Evolutionary conservation across 2,888 invertebrate genomes (phyloP).

Genomic region (Leptarthrus brevirostris): DNA sequence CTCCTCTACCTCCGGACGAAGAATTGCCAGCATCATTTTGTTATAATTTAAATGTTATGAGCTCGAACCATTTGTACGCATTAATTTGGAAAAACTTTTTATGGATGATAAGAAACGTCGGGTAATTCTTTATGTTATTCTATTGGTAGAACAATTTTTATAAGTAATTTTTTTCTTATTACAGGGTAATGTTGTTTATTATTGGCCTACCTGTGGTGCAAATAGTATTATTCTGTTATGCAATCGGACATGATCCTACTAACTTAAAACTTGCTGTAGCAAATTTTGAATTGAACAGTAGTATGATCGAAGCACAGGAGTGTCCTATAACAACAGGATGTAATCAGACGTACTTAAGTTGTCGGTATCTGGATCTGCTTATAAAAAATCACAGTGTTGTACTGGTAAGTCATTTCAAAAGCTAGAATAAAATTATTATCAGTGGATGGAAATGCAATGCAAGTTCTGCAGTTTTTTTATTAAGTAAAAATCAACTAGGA

Average conservation of each 20-base stretch:
- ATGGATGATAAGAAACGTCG: slow-evolving; percentile 86
- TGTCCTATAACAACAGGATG: slow-evolving; percentile 71
- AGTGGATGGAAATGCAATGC: no score
- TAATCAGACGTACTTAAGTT: slow-evolving; percentile 77
- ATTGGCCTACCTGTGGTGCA: slow-evolving; percentile 87
- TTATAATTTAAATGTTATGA: slow-evolving; percentile 75
- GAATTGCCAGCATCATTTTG: slow-evolving; percentile 70
- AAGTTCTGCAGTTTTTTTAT: no score
- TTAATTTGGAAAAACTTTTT: slow-evolving; percentile 89
- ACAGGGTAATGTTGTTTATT: slow-evolving; percentile 84
- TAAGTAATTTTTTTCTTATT: slow-evolving; percentile 53
- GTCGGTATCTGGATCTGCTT: slow-evolving; percentile 79
- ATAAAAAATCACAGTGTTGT: slow-evolving; percentile 75
- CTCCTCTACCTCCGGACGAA: slow-evolving; percentile 79
- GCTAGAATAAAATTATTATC: no score
- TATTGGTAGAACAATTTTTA: neutral
- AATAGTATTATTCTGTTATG: slow-evolving; percentile 87
- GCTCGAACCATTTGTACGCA: slow-evolving; percentile 80
- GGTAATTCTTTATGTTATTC: slow-evolving; percentile 68
- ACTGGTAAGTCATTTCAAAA: slow-evolving; percentile 71
- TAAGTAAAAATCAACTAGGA: no score
- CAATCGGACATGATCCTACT: slow-evolving; percentile 87
- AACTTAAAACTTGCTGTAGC: slow-evolving; percentile 82
- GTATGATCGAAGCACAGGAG: slow-evolving; percentile 68
- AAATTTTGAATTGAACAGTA: slow-evolving; percentile 77